A percentile compares a stretch with the other conserved stretches of the same genome.
phyloP scores from a whole-genome alignment of 2,113 vertebrate species.

The Rhabdomys dilectus region DNA sequence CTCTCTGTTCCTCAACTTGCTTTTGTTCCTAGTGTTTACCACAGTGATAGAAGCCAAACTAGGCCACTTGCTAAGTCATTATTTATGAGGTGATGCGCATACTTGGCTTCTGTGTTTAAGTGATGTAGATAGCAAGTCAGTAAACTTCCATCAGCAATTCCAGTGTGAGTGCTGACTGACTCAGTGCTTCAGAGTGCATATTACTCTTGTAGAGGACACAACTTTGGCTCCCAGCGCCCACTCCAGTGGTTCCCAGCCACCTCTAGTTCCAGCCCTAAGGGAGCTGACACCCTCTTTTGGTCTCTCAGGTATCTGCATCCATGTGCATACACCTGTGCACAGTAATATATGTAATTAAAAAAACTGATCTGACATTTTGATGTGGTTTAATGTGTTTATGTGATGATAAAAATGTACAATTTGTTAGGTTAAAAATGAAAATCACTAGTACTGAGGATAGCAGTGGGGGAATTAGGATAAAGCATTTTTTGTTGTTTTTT shows the following conservation, averaged over 20 bases:
- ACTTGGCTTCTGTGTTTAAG: background rate
- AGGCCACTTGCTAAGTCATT: background rate
- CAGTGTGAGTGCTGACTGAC: background rate
- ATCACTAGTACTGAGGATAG: background rate
- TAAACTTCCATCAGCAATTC: background rate
- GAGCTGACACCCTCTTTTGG: background rate
- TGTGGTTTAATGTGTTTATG: slow-evolving; percentile 16
- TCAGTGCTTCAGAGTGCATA: fast-evolving
- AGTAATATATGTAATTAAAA: background rate
- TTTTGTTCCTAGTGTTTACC: background rate
- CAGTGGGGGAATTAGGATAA: background rate
- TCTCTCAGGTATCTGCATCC: background rate
- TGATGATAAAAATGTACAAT: too few relatives aligned
- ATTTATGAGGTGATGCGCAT: background rate
- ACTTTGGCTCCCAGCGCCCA: background rate
- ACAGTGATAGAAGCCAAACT: background rate
- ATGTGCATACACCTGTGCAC: background rate
- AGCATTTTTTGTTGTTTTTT: too few relatives aligned
- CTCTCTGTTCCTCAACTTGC: background rate
- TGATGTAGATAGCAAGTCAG: background rate
- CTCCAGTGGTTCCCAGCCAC: background rate
- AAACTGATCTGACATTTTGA: background rate
- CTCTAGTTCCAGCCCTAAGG: background rate
- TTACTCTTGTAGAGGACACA: background rate
- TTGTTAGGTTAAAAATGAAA: background rate